Evolutionary conservation across 2,113 vertebrate genomes (phyloP).

Genomic region (Syngnathus typhle): DNA sequence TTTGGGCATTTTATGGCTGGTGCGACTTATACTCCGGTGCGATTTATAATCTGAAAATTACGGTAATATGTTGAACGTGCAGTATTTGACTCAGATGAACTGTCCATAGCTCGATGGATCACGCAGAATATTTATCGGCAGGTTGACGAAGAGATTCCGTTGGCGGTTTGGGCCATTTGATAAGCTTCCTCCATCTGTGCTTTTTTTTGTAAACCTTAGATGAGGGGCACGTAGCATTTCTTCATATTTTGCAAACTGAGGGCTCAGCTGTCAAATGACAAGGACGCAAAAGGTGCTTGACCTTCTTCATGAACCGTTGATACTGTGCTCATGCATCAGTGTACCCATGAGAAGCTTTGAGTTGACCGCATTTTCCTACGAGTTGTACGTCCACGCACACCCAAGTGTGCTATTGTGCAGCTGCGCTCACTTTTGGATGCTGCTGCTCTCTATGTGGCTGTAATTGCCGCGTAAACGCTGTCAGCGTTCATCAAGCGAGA

Average conservation of each 20-base stretch:
- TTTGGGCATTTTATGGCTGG: too few relatives aligned
- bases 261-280: constrained; percentile 22
- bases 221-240: constrained; percentile 12
- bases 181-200: constrained; percentile 34
- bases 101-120: constrained; percentile 27
- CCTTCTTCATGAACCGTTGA: constrained; percentile 5
- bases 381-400: constrained; percentile 10
- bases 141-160: constrained; percentile 23
- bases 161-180: constrained; percentile 38
- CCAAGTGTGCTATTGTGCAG: constrained; percentile 33
- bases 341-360: neutral
- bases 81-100: neutral
- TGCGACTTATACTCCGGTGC: too few relatives aligned
- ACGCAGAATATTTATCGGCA: constrained; percentile 20
- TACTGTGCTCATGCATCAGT: constrained; percentile 3
- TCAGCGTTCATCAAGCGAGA: neutral
- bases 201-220: constrained; percentile 44
- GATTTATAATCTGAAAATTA: too few relatives aligned
- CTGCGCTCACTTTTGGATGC: constrained; percentile 11
- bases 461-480: constrained; percentile 28
- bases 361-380: constrained; percentile 17
- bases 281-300: constrained; percentile 16
- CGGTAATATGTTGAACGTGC: neutral
- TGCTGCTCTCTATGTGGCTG: constrained; percentile 13
- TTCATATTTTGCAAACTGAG: neutral